These are phyloP conservation scores for Ammodytes marinus DNA, from an alignment of 2,113 vertebrate species.

Conservation along the genomic window DNA sequence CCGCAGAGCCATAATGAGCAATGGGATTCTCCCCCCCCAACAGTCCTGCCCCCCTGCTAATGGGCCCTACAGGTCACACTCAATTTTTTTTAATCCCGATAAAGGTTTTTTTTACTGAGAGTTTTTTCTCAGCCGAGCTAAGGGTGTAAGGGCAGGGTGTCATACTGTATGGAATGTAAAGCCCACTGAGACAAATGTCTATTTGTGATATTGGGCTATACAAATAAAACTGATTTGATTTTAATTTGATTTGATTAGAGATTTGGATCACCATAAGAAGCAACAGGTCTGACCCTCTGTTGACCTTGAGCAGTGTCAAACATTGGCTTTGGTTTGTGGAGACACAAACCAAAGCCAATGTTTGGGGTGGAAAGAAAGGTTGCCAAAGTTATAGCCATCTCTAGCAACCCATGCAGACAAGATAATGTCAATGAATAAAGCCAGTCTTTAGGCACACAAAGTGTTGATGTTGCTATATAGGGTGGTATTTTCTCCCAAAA, in stretches of 20 bases:
- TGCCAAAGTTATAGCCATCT: background rate
- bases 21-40: constrained; percentile 59
- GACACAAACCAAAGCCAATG: too few relatives aligned
- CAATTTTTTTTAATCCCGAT: background rate
- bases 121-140: too few relatives aligned
- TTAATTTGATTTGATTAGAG: background rate
- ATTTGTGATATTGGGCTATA: too few relatives aligned
- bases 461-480: background rate
- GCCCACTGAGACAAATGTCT: too few relatives aligned
- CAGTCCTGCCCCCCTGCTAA: constrained; percentile 31
- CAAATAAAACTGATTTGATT: too few relatives aligned
- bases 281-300: constrained; percentile 26
- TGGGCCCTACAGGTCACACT: constrained; percentile 32
- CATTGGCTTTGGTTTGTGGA: background rate
- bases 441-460: background rate
- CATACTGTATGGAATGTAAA: too few relatives aligned
- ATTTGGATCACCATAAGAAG: background rate
- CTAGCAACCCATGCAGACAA: background rate
- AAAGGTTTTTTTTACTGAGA: too few relatives aligned
- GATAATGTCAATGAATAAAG: background rate
- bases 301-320: constrained; percentile 63
- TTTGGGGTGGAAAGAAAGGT: background rate
- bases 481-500: background rate
- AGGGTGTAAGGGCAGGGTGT: too few relatives aligned
- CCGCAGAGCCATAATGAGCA: constrained; percentile 64